Percentiles rank a stretch among this genome's conserved stretches.
These are phyloP conservation scores for Oeneis ivallda DNA, from an alignment of 2,888 invertebrate genomes.

Conservation along the genomic window DNA sequence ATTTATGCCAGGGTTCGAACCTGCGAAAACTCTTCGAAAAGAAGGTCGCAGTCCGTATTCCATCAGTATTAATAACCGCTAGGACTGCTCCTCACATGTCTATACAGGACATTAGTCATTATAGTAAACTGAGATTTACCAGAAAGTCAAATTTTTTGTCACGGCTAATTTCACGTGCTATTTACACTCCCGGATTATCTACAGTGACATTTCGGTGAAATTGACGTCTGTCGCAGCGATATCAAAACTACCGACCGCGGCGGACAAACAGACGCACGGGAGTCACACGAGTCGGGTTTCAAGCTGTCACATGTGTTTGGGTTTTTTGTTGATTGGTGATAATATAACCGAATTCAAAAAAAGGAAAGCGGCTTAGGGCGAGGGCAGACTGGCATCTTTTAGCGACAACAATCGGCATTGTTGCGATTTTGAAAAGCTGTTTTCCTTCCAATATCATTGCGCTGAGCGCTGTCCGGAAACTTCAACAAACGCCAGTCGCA, in stretches of 20 bases:
- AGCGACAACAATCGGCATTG: no score
- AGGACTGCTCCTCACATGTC: no score
- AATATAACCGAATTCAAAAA: neutral
- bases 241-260: constrained; percentile 52
- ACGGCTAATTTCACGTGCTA: constrained; percentile 62
- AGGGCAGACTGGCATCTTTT: no score
- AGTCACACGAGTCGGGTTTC: constrained; percentile 59
- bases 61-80: no score
- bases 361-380: no score
- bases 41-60: no score
- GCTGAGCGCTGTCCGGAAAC: no score
- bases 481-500: no score
- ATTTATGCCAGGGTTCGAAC: no score
- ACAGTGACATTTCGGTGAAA: constrained; percentile 63
- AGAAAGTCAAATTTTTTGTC: constrained; percentile 20
- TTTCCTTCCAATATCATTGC: no score
- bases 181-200: constrained; percentile 58
- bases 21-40: no score
- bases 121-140: constrained; percentile 7
- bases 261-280: constrained; percentile 50
- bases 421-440: no score
- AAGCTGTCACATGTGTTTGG: constrained; percentile 57
- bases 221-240: constrained; percentile 37
- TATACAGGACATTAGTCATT: constrained; percentile 9
- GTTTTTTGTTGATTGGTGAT: constrained; percentile 28